Evolutionary conservation across 2,888 invertebrate species (phyloP).

Genomic region (Mactromeris polynyma): DNA sequence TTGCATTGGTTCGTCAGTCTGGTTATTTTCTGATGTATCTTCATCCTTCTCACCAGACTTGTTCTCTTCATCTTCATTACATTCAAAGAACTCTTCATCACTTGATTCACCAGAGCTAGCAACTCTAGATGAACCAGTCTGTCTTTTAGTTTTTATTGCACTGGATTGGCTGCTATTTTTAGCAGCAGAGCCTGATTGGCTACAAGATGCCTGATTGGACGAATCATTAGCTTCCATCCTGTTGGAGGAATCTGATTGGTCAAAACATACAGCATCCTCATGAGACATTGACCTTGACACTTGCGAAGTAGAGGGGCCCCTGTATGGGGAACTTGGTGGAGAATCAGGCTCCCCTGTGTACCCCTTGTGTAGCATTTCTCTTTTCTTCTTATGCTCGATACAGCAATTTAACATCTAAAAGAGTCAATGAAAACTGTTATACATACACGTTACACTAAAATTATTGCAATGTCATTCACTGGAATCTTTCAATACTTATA

Average conservation of each 20-base stretch:
- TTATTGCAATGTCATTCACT: no score
- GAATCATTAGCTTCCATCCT: neutral
- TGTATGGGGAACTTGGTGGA: conserved; percentile 50
- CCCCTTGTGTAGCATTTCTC: conserved; percentile 81
- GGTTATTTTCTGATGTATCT: conserved; percentile 43
- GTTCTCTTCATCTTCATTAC: conserved; percentile 74
- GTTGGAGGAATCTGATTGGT: conserved; percentile 25
- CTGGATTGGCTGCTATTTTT: conserved; percentile 3
- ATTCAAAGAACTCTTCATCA: conserved; percentile 86
- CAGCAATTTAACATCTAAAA: conserved; percentile 90
- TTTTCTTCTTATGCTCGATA: conserved; percentile 88
- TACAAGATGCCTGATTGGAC: neutral
- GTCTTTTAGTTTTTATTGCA: conserved; percentile 11
- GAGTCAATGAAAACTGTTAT: neutral
- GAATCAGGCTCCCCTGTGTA: conserved; percentile 68
- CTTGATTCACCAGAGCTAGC: conserved; percentile 60
- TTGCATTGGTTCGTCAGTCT: conserved; percentile 27
- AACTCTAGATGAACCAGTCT: conserved; percentile 23
- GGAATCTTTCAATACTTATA: no score
- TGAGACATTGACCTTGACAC: conserved; percentile 65
- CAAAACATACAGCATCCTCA: conserved; percentile 31
- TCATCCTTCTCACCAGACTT: conserved; percentile 58
- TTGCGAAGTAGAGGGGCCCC: conserved; percentile 67
- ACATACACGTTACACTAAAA: no score
- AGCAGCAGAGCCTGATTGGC: conserved; percentile 23